Base-by-base conservation (phyloP, 2,888 invertebrate species). In the Andrena flavipes region DNA sequence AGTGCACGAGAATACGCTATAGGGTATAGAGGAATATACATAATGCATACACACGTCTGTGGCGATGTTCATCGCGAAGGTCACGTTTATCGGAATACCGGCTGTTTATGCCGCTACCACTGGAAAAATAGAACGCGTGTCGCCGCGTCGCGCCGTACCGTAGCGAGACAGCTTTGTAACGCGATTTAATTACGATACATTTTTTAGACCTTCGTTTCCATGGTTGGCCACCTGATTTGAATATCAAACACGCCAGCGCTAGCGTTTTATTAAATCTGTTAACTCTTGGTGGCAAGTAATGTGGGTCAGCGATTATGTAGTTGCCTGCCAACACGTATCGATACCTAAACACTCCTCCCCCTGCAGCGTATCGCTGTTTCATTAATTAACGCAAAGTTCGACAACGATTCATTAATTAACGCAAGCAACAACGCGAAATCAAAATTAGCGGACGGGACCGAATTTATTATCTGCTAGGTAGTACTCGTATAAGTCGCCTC, bases 1-100 rank as follows among this genome's bases (percentile, higher is more conserved):
- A 80, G 80, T 62, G 79, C 81, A 76, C 80, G 80, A 73, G 73
- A 72, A 70, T 65, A 73, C 67, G 65, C 54, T 63, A 54, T 59
- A 56, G 49, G 63, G 68, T 63, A 54, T 59, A 56, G 49, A 67
- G 68, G 80, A 67, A 68, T 78, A 80, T 71, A 79, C 80, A 79
- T 71, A 80, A 80, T 71, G 80, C 72, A 71, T 80, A 26, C 10
- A 59, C 13, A 35, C 64, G 73, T 35, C 63, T 33, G 65, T 13
- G 54, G 65, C 69, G 69, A 71, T 77, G 62, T 65, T 71, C 64
- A 64, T 80, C 59, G 68, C 69, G 79, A 80, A 80, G 80, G 80
- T 80, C 80, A 80, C 72, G 80, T 72, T 80, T 72, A 48, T 20
- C 62, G 20, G 71, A 72, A 72, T 67, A 65, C 80, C 56, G 71